These are phyloP conservation scores for Magallana angulata DNA, from an alignment of 1,140 invertebrate genomes.

Conservation along the genomic window DNA sequence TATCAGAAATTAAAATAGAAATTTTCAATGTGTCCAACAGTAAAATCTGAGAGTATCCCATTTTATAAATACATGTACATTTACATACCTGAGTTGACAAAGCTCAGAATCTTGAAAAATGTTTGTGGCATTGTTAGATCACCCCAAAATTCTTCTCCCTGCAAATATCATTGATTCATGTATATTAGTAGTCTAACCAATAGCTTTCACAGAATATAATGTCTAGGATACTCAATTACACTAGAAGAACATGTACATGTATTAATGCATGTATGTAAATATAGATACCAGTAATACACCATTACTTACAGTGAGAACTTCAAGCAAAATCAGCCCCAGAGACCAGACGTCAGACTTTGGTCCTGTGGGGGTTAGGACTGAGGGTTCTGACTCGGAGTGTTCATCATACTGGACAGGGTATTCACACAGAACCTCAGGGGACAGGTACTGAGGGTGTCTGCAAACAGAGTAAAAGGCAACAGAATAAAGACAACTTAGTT, in stretches of 20 bases:
- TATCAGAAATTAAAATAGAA: too few relatives aligned
- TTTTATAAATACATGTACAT: neutral
- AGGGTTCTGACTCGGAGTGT: conserved; percentile 61
- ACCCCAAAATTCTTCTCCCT: conserved; percentile 71
- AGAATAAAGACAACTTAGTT: neutral
- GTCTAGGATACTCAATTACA: too few relatives aligned
- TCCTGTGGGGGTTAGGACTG: conserved; percentile 64
- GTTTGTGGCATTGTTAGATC: conserved; percentile 63
- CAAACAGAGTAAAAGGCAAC: conserved; percentile 60
- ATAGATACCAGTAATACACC: too few relatives aligned
- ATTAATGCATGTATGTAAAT: too few relatives aligned
- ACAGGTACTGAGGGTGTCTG: conserved; percentile 79
- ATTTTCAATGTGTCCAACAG: too few relatives aligned
- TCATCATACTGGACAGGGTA: conserved; percentile 70
- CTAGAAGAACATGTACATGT: too few relatives aligned
- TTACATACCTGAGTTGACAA: conserved; percentile 66
- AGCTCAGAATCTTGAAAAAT: conserved; percentile 60
- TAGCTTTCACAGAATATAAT: too few relatives aligned
- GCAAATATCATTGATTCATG: neutral
- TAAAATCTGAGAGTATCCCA: too few relatives aligned
- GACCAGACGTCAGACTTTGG: conserved; percentile 94
- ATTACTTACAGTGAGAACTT: conserved; percentile 83
- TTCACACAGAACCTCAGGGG: conserved; percentile 90
- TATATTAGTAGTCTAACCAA: too few relatives aligned
- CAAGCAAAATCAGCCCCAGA: conserved; percentile 91